A percentile compares a stretch with the other conserved stretches of the same genome.
These are phyloP conservation scores for Salminus brasiliensis DNA, from an alignment of 2,113 vertebrate genomes.

Conservation along the genomic window DNA sequence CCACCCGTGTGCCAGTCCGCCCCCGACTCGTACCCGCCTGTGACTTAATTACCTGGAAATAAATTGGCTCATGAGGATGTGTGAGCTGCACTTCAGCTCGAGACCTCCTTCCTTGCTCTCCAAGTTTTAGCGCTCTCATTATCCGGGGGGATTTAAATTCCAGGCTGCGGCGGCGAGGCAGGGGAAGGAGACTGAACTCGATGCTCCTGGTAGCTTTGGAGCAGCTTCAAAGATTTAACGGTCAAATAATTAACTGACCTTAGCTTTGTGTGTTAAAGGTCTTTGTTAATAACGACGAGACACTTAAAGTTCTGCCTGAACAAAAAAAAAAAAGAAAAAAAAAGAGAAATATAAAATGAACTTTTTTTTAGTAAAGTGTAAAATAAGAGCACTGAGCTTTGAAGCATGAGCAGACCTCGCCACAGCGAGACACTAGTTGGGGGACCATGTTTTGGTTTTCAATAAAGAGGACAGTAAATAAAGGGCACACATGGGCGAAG, in stretches of 20 bases:
- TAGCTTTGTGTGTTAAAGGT: constrained; percentile 43
- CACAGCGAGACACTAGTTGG: too few relatives aligned
- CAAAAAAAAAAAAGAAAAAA: constrained; percentile 12
- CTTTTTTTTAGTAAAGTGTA: too few relatives aligned
- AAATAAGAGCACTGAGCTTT: too few relatives aligned
- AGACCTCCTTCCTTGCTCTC: constrained; percentile 56
- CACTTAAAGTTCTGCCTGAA: constrained; percentile 37
- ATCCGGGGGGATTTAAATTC: constrained; percentile 62
- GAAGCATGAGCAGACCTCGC: too few relatives aligned
- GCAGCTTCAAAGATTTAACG: constrained; percentile 45
- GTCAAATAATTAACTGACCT: constrained; percentile 54
- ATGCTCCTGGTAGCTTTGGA: constrained; percentile 36
- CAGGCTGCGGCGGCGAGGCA: constrained; percentile 30
- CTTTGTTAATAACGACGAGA: constrained; percentile 53
- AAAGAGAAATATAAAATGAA: constrained; percentile 35
- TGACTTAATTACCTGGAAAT: constrained; percentile 67
- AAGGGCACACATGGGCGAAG: too few relatives aligned
- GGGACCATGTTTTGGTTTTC: too few relatives aligned
- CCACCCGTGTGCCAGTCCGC: constrained; percentile 30
- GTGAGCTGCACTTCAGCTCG: constrained; percentile 62
- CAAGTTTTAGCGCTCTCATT: constrained; percentile 66
- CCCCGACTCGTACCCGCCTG: constrained; percentile 51
- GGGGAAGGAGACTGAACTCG: constrained; percentile 37
- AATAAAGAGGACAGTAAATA: too few relatives aligned
- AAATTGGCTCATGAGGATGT: constrained; percentile 61